Conservation (phyloP, 2,888 invertebrate genomes). For the Ernsta delagoae region DNA sequence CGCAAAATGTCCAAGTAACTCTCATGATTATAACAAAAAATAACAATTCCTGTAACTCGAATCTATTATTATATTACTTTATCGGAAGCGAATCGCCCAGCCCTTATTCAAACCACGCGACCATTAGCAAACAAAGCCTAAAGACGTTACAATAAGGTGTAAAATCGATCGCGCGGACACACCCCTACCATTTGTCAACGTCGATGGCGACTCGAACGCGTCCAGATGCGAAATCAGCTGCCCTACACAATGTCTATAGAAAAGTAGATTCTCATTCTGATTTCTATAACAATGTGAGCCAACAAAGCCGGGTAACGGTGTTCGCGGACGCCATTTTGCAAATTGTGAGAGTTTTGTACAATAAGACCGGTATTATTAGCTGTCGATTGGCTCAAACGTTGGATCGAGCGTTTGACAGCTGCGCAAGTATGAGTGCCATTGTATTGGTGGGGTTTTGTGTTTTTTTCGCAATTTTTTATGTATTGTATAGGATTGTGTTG, state of each 20-base stretch:
- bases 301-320: conserved; percentile 5
- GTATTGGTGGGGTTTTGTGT: no score
- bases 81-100: background rate
- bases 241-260: background rate
- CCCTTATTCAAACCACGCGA: background rate
- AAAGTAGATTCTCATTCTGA: conserved; percentile 7
- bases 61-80: conserved; percentile 10
- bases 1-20: background rate
- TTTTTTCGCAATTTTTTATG: background rate
- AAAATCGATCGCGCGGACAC: background rate
- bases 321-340: conserved; percentile 9
- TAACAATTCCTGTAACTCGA: background rate
- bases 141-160: background rate
- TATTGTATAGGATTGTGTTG: background rate
- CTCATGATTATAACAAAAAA: background rate
- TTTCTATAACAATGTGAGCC: conserved; percentile 9
- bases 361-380: conserved; percentile 5
- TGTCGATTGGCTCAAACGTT: conserved; percentile 5
- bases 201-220: conserved; percentile 1
- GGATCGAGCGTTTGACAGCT: conserved; percentile 3
- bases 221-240: conserved; percentile 12
- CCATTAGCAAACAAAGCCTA: background rate
- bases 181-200: conserved; percentile 7
- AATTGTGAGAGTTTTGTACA: conserved; percentile 7
- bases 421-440: background rate